phyloP scores from a whole-genome alignment of 2,888 invertebrate genomes.

The Danaus chrysippus region DNA sequence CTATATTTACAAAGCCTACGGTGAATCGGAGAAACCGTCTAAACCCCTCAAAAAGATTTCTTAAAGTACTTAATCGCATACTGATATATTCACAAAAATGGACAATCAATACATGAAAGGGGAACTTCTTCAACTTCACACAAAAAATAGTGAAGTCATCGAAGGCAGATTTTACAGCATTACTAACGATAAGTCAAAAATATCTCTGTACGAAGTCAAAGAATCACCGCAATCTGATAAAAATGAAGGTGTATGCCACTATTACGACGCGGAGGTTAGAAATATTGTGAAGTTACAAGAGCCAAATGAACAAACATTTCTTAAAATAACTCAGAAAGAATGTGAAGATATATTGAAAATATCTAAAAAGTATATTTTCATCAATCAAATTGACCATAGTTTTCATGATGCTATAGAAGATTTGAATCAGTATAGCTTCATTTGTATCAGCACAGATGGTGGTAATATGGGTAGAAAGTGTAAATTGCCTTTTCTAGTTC shows the following conservation, averaged over 20 bases:
- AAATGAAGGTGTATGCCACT: conserved; percentile 62
- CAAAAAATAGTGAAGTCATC: conserved; percentile 62
- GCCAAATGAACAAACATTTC: conserved; percentile 48
- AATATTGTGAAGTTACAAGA: conserved; percentile 65
- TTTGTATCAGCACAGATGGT: conserved; percentile 68
- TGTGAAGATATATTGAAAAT: conserved; percentile 63
- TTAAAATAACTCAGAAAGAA: conserved; percentile 66
- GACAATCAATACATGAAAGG: conserved; percentile 71
- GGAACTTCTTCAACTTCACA: conserved; percentile 69
- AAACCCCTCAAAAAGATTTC: conserved; percentile 70
- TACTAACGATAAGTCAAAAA: conserved; percentile 66
- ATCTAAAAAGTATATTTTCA: conserved; percentile 64
- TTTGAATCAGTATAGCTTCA: conserved; percentile 53
- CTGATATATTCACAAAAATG: conserved; percentile 48
- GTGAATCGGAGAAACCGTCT: conserved; percentile 66
- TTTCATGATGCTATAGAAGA: conserved; percentile 66
- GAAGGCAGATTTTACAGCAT: conserved; percentile 71
- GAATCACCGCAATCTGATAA: conserved; percentile 52
- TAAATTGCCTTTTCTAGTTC: conserved; percentile 68
- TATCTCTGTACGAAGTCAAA: conserved; percentile 67
- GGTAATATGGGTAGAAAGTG: conserved; percentile 73
- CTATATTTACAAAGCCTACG: conserved; percentile 89
- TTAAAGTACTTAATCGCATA: conserved; percentile 12
- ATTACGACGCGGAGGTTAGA: conserved; percentile 64
- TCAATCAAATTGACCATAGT: conserved; percentile 69